These are phyloP conservation scores for Symphodus melops DNA, from an alignment of 2,113 vertebrate genomes.

Conservation along the genomic window DNA sequence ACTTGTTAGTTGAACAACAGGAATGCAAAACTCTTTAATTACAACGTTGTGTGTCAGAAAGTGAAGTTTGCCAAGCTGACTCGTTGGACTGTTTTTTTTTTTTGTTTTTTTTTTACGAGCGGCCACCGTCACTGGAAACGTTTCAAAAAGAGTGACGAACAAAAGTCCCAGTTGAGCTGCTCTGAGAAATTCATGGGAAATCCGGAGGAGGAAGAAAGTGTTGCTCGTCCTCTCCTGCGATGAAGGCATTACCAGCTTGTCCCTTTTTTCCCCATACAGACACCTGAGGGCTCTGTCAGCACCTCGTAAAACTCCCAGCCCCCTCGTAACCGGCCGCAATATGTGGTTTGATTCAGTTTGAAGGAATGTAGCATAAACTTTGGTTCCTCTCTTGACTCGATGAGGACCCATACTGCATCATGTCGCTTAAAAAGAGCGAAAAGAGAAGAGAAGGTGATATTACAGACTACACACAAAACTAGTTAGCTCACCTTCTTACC, in stretches of 20 bases:
- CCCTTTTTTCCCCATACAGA: neutral
- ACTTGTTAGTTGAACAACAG: slow-evolving; percentile 56
- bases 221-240: neutral
- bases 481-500: neutral
- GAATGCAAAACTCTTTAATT: slow-evolving; percentile 60
- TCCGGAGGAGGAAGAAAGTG: slow-evolving; percentile 36
- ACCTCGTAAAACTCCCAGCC: slow-evolving; percentile 58
- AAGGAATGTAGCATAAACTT: slow-evolving; percentile 39
- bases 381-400: slow-evolving; percentile 37
- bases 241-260: slow-evolving; percentile 31
- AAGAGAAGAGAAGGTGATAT: slow-evolving; percentile 15
- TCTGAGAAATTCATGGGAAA: slow-evolving; percentile 33
- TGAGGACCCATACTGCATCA: slow-evolving; percentile 44
- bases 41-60: slow-evolving; percentile 25
- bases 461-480: too few species aligned
- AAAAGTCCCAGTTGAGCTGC: slow-evolving; percentile 22
- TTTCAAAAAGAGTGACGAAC: slow-evolving; percentile 18
- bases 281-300: slow-evolving; percentile 48
- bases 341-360: slow-evolving; percentile 31
- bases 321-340: slow-evolving; percentile 35
- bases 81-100: slow-evolving; percentile 53
- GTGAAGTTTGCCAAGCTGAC: slow-evolving; percentile 15
- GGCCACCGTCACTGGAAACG: slow-evolving; percentile 16
- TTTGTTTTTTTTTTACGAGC: slow-evolving; percentile 59
- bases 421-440: slow-evolving; percentile 34